Conservation (phyloP, 2,113 vertebrate genomes). For the Catharus fuscescens region DNA sequence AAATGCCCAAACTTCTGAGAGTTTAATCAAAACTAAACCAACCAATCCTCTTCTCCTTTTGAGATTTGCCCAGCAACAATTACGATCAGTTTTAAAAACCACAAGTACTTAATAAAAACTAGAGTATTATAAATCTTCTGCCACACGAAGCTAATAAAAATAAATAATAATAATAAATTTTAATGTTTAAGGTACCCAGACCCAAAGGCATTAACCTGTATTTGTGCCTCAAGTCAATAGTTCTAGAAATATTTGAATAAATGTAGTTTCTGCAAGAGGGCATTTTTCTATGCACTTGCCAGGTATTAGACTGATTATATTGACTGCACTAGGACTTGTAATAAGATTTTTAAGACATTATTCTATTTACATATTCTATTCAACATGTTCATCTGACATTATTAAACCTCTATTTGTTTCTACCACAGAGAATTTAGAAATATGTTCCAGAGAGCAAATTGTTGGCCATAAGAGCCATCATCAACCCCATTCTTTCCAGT, state of each 20-base stretch:
- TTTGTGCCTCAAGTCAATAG: conserved; percentile 25
- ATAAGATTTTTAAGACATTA: conserved; percentile 35
- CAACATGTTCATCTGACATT: conserved; percentile 30
- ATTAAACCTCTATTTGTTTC: conserved; percentile 62
- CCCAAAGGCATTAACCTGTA: conserved; percentile 35
- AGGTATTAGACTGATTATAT: background rate
- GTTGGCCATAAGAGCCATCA: background rate
- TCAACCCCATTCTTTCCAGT: conserved; percentile 2
- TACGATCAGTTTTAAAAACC: conserved; percentile 51
- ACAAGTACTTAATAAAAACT: conserved; percentile 62
- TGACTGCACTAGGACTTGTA: background rate
- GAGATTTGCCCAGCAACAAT: conserved; percentile 61
- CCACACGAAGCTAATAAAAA: conserved; percentile 67
- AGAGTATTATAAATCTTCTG: conserved; percentile 68
- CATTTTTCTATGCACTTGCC: background rate
- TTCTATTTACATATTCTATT: conserved; percentile 41
- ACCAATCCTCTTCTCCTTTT: conserved; percentile 40
- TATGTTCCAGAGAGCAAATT: background rate
- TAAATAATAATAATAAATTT: conserved; percentile 70
- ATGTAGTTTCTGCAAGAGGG: background rate
- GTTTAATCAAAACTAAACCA: conserved; percentile 60
- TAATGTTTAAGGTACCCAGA: conserved; percentile 28
- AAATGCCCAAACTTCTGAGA: conserved; percentile 61
- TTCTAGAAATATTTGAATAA: conserved; percentile 56
- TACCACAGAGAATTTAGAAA: conserved; percentile 10